Evolutionary conservation across 2,797 vertebrate genomes (phyloP).

Genomic region (Kryptolebias ocellatus): DNA sequence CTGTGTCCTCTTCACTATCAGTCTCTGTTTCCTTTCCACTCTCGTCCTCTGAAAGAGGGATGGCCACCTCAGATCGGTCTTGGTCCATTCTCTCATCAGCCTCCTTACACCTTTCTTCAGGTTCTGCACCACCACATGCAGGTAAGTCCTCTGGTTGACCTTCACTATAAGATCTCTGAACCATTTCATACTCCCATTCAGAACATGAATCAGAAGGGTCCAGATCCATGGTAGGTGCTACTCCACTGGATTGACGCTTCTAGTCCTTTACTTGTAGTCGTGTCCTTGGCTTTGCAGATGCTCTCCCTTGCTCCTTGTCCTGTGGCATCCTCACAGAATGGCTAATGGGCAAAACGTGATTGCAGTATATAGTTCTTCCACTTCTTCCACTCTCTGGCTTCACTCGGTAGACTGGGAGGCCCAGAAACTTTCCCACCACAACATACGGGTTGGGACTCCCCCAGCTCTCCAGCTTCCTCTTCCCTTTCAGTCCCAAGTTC

Average conservation of each 20-base stretch:
- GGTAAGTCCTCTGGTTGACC: neutral
- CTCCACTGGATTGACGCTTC: no score
- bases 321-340: neutral
- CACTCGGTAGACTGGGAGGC: neutral
- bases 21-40: neutral
- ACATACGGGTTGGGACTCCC: neutral
- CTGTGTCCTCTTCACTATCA: neutral
- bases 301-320: neutral
- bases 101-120: neutral
- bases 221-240: neutral
- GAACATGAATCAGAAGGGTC: neutral
- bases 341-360: neutral
- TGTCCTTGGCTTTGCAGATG: neutral
- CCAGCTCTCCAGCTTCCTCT: neutral
- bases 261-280: no score
- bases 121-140: neutral
- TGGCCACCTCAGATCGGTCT: neutral
- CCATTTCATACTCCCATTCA: neutral
- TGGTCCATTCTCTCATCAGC: neutral
- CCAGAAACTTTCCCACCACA: neutral
- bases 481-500: no score
- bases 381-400: neutral
- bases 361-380: neutral
- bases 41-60: neutral
- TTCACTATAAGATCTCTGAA: neutral